Evolutionary conservation across 92 coral and sea anemone genomes (phyloP), one percentile per base, ranked within the genome.

Genomic region (Actinostola sp.): DNA sequence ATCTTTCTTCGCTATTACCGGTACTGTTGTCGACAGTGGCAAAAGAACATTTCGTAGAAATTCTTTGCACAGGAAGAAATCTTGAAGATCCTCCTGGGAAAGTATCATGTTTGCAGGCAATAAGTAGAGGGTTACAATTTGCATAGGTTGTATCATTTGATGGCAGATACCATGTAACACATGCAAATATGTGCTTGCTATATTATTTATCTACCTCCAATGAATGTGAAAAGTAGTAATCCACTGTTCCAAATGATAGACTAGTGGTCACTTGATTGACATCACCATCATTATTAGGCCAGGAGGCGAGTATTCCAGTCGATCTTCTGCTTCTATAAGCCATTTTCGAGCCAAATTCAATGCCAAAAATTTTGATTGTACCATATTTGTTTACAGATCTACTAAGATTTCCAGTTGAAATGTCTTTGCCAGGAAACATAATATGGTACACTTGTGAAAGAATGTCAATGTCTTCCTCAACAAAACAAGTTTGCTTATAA

Each of bases 261-360:
- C 15, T 6, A 2, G 27, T n/a, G 16, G 31, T 25, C 8, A 16
- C 15, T 3, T 2, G 73, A 28, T 54, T 19, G 24, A 83, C 12
- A 15, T 2, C 28, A 20, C 89, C 89, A 63, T 83, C 41, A 11
- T 14, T 21, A 39, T 16, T 61, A 43, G 75, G 72, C 89, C 89
- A 84, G 0, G 84, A n/a, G n/a, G n/a, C n/a, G n/a, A n/a, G n/a
- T n/a, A n/a, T n/a, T n/a, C n/a, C 54, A 6, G 84, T 75, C 20
- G 77, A 68, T 26, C 84, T 43, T 5, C 58, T 39, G 34, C 57
- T 50, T 29, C 82, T 48, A 36, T 66, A 45, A 9, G 39, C 83
- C 85, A 79, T 44, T 16, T 26, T 54, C 23, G 84, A 78, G 0
- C 84, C 84, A 78, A 56, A 78, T 24, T 57, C 59, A 32, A 51